Base-by-base conservation (phyloP, 2,888 invertebrate species). In the Cheilosia scutellata region DNA sequence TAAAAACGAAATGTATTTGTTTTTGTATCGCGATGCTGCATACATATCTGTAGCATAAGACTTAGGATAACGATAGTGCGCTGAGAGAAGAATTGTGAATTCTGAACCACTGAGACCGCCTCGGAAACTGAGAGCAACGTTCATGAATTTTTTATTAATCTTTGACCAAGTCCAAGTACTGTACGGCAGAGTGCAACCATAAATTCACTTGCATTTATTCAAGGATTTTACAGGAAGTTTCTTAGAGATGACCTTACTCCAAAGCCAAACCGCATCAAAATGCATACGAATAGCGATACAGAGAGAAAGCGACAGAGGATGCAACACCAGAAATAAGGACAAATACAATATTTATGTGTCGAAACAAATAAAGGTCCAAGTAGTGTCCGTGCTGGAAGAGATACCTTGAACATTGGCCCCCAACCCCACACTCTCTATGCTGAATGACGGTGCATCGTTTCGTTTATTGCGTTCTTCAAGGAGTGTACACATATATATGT, bases 111-210 rank as follows among this genome's bases (percentile, higher is more conserved):
- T 4, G n/a, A 27, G 16, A 2, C 9, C 4, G 27, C 33, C 11
- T 25, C 25, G 7, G 4, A 72, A 84, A 65, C 49, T 25, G 71
- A 75, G 60, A 66, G 71, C 66, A 80, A 66, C 60, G 70, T 84
- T 84, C 80, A 80, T 84, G 84, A 80, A 71, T 84, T 80, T 84
- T 84, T 71, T 84, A 84, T 80, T 71, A 84, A 84, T 84, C 84
- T 75, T 65, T 84, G 84, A 84, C 79, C 84, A 79, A 71, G 65
- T 31, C 27, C 75, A 11, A 29, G 57, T 16, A 31, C n/a, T 20
- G 25, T 29, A 47, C 47, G 7, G 51, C 27, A 51, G 9, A 40
- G 49, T 83, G 70, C 53, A 71, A 71, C 68, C 65, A 70, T 79
- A 84, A 78, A 84, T 79, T 84, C 47, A 53, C 37, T 70, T 70